Percentiles rank a stretch among this genome's conserved stretches.
These are phyloP conservation scores for Papilio demoleus DNA, from an alignment of 2,888 invertebrate genomes.

Conservation along the genomic window DNA sequence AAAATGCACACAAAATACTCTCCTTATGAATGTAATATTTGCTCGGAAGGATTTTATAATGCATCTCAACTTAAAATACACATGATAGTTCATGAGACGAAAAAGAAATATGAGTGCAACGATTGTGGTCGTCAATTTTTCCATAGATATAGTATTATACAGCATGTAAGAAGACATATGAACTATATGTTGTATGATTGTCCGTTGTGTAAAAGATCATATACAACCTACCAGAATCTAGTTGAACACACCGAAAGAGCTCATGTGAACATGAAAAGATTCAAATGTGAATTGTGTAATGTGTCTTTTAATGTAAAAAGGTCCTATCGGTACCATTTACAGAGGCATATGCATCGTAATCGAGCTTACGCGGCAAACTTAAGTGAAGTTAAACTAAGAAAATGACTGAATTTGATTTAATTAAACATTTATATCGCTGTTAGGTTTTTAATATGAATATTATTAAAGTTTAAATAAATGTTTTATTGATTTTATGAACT, in stretches of 20 bases:
- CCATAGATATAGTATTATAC: constrained; percentile 2
- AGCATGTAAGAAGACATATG: constrained; percentile 48
- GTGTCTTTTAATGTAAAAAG: background rate
- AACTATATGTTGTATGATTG: constrained; percentile 45
- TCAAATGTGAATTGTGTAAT: constrained; percentile 41
- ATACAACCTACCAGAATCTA: constrained; percentile 10
- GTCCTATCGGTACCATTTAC: background rate
- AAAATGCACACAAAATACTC: constrained; percentile 48
- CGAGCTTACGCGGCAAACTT: background rate
- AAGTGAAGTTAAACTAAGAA: background rate
- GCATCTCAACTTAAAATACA: constrained; percentile 41
- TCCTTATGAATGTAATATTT: constrained; percentile 48
- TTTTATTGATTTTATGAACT: background rate
- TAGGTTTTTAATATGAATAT: background rate
- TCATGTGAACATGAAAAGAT: constrained; percentile 31
- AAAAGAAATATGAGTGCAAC: constrained; percentile 46
- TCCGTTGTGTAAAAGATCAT: constrained; percentile 36
- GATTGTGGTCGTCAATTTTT: constrained; percentile 44
- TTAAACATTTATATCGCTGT: background rate
- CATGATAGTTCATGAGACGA: constrained; percentile 39
- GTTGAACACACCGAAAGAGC: constrained; percentile 23
- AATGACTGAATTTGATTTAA: background rate
- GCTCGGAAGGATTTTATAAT: constrained; percentile 43
- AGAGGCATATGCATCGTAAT: background rate
- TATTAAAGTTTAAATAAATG: background rate